phyloP scores from a whole-genome alignment of 2,888 invertebrate species.

The Macaria notata region DNA sequence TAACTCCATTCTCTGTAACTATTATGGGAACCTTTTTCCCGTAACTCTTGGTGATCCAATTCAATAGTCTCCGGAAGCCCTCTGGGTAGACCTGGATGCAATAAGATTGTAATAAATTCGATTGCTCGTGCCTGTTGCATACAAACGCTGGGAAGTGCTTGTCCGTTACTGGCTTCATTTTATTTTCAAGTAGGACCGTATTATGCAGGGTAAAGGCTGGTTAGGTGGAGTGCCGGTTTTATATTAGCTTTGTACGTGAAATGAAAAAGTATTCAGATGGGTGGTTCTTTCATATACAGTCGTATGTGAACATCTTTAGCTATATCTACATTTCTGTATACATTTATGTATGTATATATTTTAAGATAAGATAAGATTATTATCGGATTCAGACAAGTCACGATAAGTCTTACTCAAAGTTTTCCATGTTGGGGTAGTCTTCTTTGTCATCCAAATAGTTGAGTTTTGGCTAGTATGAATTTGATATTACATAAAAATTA shows the following conservation, averaged over 20 bases:
- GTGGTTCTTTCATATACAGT: too few relatives aligned
- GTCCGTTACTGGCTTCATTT: slow-evolving; percentile 11
- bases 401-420: too few relatives aligned
- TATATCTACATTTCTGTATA: too few relatives aligned
- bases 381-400: too few relatives aligned
- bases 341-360: too few relatives aligned
- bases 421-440: too few relatives aligned
- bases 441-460: too few relatives aligned
- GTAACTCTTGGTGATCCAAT: slow-evolving; percentile 84
- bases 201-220: slow-evolving; percentile 15
- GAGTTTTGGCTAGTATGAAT: too few relatives aligned
- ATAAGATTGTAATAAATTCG: slow-evolving; percentile 27
- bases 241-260: not conserved
- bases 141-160: slow-evolving; percentile 13
- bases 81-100: slow-evolving; percentile 80
- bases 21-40: slow-evolving; percentile 79
- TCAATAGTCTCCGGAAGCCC: slow-evolving; percentile 84
- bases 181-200: slow-evolving; percentile 10
- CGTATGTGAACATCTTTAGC: too few relatives aligned
- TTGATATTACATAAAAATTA: too few relatives aligned
- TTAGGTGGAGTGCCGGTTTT: not conserved
- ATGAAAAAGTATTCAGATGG: too few relatives aligned
- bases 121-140: slow-evolving; percentile 24
- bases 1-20: slow-evolving; percentile 83
- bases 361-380: too few relatives aligned